Conservation (phyloP, 2,797 vertebrate genomes). For the Eospalax fontanierii region DNA sequence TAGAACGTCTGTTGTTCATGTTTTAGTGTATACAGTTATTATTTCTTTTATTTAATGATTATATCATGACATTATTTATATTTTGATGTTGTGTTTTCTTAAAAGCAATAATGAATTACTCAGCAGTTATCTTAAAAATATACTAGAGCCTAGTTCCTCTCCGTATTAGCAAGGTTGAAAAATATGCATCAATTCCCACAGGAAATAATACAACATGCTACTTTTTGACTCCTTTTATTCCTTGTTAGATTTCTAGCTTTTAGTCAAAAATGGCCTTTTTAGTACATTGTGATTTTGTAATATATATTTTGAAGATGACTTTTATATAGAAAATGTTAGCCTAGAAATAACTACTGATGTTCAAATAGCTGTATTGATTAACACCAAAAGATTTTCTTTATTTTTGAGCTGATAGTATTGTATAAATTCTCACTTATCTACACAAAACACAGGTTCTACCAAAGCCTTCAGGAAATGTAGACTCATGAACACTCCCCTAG, state of each 20-base stretch:
- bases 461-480: not conserved
- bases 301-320: not conserved
- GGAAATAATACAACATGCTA: not conserved
- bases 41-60: constrained; percentile 62
- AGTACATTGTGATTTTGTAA: not conserved
- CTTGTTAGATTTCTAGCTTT: constrained; percentile 28
- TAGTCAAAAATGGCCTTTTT: not conserved
- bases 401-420: constrained; percentile 36
- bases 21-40: not conserved
- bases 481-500: not conserved
- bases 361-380: constrained; percentile 43
- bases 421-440: constrained; percentile 11
- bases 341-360: constrained; percentile 16
- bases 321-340: not conserved
- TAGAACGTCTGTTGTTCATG: not conserved
- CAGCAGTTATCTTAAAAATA: constrained; percentile 58
- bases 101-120: not conserved
- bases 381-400: not conserved
- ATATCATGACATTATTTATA: not conserved
- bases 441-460: not conserved
- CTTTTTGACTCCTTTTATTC: constrained; percentile 5
- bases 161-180: constrained; percentile 18
- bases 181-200: not conserved
- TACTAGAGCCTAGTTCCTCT: not conserved
- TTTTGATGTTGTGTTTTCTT: constrained; percentile 24